Evolutionary conservation across 2,113 vertebrate genomes (phyloP).

Genomic region (Cyanistes caeruleus): DNA sequence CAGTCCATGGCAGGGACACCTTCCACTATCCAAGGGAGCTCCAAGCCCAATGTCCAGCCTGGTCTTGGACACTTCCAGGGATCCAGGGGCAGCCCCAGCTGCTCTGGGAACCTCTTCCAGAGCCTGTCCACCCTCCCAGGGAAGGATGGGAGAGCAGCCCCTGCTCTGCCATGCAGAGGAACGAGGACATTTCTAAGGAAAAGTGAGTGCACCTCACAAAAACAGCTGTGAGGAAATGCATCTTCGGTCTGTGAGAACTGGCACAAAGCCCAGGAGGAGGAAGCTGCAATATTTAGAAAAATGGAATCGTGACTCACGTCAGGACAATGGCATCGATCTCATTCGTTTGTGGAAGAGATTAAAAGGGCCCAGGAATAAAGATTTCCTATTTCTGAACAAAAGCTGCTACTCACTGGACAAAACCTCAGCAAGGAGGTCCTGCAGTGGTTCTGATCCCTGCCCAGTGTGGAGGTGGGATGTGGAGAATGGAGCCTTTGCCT

Average conservation of each 20-base stretch:
- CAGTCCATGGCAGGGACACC: neutral
- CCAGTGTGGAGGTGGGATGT: neutral
- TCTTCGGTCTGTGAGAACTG: neutral
- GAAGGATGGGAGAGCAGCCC: neutral
- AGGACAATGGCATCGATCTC: conserved; percentile 24
- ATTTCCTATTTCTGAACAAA: conserved; percentile 38
- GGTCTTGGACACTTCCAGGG: neutral
- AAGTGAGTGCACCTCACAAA: neutral
- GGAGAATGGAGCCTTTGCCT: neutral
- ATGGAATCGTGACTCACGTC: neutral
- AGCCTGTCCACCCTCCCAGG: fast-evolving
- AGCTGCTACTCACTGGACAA: neutral
- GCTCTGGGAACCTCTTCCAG: neutral
- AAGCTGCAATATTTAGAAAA: neutral
- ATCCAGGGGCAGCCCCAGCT: neutral
- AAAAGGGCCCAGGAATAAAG: conserved; percentile 22
- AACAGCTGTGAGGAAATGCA: neutral
- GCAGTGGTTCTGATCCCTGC: neutral
- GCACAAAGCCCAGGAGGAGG: conserved; percentile 14
- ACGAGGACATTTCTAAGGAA: neutral
- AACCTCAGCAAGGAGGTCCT: neutral
- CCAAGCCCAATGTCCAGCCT: neutral
- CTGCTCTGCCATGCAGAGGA: neutral
- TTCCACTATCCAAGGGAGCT: fast-evolving
- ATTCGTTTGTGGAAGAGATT: neutral